Conservation (phyloP, 2,888 invertebrate species). For the Oxytorus armatus region DNA sequence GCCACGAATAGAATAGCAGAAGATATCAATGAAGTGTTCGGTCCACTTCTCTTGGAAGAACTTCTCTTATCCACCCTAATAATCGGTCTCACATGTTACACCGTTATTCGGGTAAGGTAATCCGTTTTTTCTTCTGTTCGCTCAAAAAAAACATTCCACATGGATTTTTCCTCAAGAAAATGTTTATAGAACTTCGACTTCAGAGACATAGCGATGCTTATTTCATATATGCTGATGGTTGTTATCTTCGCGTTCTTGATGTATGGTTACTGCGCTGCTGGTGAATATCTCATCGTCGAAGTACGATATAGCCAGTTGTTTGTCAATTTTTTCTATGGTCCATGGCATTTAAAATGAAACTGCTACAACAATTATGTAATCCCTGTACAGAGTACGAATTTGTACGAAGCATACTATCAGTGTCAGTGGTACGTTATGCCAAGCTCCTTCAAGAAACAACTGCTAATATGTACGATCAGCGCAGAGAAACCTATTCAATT, state of each 20-base stretch:
- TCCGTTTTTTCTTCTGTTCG: neutral
- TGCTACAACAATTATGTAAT: neutral
- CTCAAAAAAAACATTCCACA: neutral
- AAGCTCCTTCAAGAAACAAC: too few species aligned
- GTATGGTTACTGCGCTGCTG: conserved; percentile 64
- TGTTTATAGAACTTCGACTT: conserved; percentile 58
- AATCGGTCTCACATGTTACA: conserved; percentile 61
- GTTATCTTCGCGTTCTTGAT: conserved; percentile 58
- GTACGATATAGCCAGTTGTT: neutral
- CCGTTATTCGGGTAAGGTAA: conserved; percentile 60
- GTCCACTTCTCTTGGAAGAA: too few species aligned
- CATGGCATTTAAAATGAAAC: neutral
- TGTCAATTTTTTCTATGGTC: neutral
- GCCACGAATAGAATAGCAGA: conserved; percentile 44
- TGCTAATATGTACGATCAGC: too few species aligned
- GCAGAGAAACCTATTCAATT: conserved; percentile 49
- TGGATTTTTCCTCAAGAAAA: conserved; percentile 2
- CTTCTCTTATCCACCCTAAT: conserved; percentile 52
- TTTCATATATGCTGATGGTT: conserved; percentile 53
- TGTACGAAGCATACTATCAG: conserved; percentile 52
- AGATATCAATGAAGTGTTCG: conserved; percentile 58
- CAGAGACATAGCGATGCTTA: conserved; percentile 49
- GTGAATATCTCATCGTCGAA: conserved; percentile 16
- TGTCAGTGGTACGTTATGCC: conserved; percentile 57
- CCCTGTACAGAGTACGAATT: conserved; percentile 44